Evolutionary conservation across 2,888 invertebrate genomes (phyloP).

Genomic region (Luperina testacea): DNA sequence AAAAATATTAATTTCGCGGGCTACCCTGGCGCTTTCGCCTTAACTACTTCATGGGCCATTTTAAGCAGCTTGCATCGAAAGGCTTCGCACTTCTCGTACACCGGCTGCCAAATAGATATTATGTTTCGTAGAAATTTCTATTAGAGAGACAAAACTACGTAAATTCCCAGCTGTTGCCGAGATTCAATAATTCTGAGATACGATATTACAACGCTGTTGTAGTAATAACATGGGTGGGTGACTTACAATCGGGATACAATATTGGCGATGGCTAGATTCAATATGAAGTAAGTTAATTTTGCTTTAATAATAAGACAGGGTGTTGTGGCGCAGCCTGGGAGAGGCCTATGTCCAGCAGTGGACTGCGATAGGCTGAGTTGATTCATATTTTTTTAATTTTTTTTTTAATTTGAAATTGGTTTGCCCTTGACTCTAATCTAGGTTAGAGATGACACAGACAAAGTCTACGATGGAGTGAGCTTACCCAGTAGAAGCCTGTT

Average conservation of each 20-base stretch:
- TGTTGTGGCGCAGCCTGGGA: too few species aligned
- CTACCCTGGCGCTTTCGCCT: too few species aligned
- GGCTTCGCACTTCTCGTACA: not conserved
- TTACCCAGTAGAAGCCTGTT: too few species aligned
- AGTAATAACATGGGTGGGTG: slow-evolving; percentile 36
- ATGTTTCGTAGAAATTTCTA: slow-evolving; percentile 45
- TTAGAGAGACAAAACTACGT: slow-evolving; percentile 34
- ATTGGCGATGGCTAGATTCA: slow-evolving; percentile 3
- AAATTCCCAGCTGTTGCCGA: slow-evolving; percentile 38
- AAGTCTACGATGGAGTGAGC: too few species aligned
- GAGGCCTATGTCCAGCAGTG: too few species aligned
- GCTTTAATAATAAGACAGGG: not conserved
- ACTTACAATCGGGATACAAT: slow-evolving; percentile 21
- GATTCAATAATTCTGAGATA: slow-evolving; percentile 55
- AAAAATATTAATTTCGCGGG: too few species aligned
- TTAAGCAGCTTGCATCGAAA: slow-evolving; percentile 1
- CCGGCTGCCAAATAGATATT: slow-evolving; percentile 35
- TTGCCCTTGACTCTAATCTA: too few species aligned
- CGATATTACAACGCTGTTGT: slow-evolving; percentile 30
- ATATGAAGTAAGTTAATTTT: not conserved
- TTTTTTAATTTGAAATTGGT: too few species aligned
- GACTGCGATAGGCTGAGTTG: too few species aligned
- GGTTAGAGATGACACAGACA: too few species aligned
- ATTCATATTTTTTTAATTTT: too few species aligned
- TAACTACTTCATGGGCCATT: not conserved